phyloP scores from a whole-genome alignment of 2,888 invertebrate genomes.

The Calameuta pallipes region DNA sequence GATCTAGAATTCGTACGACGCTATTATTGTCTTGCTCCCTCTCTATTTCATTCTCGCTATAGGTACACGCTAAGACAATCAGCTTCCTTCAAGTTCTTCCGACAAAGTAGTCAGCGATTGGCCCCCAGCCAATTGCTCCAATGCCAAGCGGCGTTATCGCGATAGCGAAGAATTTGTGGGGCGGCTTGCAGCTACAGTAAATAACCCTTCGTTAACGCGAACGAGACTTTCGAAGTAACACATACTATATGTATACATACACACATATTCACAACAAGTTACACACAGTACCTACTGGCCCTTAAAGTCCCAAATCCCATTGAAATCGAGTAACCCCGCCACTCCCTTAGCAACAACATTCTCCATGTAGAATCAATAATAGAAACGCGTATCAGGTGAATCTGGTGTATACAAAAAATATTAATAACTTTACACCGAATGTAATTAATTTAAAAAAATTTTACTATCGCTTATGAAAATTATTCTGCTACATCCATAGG shows the following conservation, averaged over 20 bases:
- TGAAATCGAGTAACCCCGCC: neutral
- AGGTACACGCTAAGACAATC: neutral
- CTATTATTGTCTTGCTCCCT: neutral
- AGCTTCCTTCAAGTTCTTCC: neutral
- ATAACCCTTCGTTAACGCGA: conserved; percentile 12
- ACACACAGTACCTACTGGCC: neutral
- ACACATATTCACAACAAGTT: neutral
- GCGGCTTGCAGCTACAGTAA: conserved; percentile 9
- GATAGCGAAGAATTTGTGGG: conserved; percentile 22
- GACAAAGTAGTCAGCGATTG: conserved; percentile 30
- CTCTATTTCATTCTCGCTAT: neutral
- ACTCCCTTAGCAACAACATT: neutral
- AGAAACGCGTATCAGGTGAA: neutral
- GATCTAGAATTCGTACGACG: neutral
- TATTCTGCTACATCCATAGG: too few species aligned
- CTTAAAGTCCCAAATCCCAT: neutral
- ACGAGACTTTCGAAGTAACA: neutral
- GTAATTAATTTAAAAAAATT: neutral
- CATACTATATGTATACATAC: neutral
- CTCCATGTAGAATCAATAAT: neutral
- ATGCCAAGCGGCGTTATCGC: conserved; percentile 35
- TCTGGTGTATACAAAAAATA: neutral
- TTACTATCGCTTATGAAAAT: too few species aligned
- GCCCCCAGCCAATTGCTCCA: conserved; percentile 49
- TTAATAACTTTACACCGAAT: neutral